phyloP scores from a whole-genome alignment of 2,113 vertebrate species.

The Condylura cristata region DNA sequence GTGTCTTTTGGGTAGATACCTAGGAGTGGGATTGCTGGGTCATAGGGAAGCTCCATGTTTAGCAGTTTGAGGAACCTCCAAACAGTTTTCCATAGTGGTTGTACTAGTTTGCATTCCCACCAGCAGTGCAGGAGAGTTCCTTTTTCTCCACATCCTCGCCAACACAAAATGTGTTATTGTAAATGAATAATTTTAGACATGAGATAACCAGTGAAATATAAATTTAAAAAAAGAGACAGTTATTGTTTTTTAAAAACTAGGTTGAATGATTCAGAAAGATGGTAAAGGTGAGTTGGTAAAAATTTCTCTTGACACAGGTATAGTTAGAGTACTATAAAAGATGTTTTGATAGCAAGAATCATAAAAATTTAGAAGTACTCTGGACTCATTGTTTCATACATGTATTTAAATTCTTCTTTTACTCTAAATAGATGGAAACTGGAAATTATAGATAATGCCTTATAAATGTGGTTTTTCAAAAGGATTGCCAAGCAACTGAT shows the following conservation, averaged over 20 bases:
- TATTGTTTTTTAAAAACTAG: background rate
- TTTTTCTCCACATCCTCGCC: too few species aligned
- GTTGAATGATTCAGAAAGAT: background rate
- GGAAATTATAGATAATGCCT: background rate
- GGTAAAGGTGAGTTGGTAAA: background rate
- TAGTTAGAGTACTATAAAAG: background rate
- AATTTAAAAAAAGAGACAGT: background rate
- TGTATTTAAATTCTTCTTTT: constrained; percentile 12
- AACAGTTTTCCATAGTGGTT: too few species aligned
- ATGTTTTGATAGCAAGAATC: background rate
- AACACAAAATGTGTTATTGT: background rate
- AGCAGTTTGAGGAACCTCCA: too few species aligned
- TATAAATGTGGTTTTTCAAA: background rate
- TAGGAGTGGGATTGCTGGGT: too few species aligned
- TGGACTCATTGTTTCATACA: background rate
- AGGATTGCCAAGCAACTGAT: background rate
- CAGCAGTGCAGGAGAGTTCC: too few species aligned
- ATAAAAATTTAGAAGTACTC: background rate
- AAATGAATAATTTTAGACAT: background rate
- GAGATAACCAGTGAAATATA: background rate
- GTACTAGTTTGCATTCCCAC: too few species aligned
- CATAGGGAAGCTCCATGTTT: too few species aligned
- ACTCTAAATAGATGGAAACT: background rate
- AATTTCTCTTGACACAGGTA: constrained; percentile 5
- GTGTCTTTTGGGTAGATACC: too few species aligned